Conservation (phyloP, 2,113 vertebrate genomes). For the Thymallus thymallus region DNA sequence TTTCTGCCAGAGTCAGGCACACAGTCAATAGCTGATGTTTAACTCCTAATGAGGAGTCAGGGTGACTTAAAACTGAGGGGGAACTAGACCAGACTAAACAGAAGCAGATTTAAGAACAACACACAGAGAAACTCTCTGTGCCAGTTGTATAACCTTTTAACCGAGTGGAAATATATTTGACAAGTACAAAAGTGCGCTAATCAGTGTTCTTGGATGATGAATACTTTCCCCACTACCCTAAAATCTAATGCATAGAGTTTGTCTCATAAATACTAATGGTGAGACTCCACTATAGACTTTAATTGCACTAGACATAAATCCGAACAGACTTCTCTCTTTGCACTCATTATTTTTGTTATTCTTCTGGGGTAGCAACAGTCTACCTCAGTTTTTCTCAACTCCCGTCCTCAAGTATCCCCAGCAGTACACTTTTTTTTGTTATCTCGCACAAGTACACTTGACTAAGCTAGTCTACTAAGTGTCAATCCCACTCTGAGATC, state of each 20-base stretch:
- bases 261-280: slow-evolving; percentile 66
- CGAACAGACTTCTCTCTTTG: slow-evolving; percentile 32
- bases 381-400: no score
- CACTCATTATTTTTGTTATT: neutral
- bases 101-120: slow-evolving; percentile 42
- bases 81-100: slow-evolving; percentile 40
- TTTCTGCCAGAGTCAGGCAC: slow-evolving; percentile 56
- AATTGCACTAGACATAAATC: slow-evolving; percentile 44
- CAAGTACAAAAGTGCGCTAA: slow-evolving; percentile 21
- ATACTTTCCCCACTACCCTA: slow-evolving; percentile 31
- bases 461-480: no score
- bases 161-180: slow-evolving; percentile 20
- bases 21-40: slow-evolving; percentile 46
- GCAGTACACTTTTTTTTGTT: no score
- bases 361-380: no score
- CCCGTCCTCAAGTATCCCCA: neutral
- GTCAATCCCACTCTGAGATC: no score
- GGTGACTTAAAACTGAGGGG: slow-evolving; percentile 56
- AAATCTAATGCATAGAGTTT: slow-evolving; percentile 48
- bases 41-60: slow-evolving; percentile 42
- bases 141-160: neutral
- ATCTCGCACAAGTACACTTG: no score
- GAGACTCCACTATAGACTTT: slow-evolving; percentile 21
- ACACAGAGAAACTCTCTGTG: neutral
- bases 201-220: slow-evolving; percentile 3